These are phyloP conservation scores for Chaetops frenatus DNA, from an alignment of 2,113 vertebrate species.

Conservation along the genomic window DNA sequence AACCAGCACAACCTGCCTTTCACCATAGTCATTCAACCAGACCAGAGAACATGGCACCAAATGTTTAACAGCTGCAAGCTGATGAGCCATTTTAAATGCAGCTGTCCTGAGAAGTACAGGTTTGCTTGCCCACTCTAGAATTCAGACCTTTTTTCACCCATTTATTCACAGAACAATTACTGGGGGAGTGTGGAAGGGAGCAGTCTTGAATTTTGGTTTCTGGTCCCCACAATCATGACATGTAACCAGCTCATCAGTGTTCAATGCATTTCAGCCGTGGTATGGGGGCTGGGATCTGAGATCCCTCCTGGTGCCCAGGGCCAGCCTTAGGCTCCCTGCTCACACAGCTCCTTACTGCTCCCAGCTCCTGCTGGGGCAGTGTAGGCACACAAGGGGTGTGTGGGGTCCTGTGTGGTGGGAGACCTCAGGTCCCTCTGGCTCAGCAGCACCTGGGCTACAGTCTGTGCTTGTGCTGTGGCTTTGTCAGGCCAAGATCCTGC, in stretches of 20 bases:
- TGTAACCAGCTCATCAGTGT: fast-evolving
- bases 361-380: background rate
- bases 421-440: background rate
- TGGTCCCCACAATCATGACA: background rate
- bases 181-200: background rate
- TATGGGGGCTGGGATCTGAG: background rate
- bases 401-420: background rate
- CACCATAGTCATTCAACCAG: background rate
- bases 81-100: background rate
- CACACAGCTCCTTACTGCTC: fast-evolving
- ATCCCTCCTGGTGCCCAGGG: fast-evolving
- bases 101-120: background rate
- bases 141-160: background rate
- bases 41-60: background rate
- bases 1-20: background rate
- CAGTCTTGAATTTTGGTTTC: background rate
- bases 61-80: background rate
- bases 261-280: background rate
- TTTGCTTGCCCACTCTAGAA: background rate
- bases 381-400: fast-evolving
- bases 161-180: background rate
- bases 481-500: fast-evolving
- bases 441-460: fast-evolving
- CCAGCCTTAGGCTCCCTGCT: background rate
- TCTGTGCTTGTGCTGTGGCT: background rate